phyloP scores from a whole-genome alignment of 2,113 vertebrate species.

The Alligator mississippiensis region DNA sequence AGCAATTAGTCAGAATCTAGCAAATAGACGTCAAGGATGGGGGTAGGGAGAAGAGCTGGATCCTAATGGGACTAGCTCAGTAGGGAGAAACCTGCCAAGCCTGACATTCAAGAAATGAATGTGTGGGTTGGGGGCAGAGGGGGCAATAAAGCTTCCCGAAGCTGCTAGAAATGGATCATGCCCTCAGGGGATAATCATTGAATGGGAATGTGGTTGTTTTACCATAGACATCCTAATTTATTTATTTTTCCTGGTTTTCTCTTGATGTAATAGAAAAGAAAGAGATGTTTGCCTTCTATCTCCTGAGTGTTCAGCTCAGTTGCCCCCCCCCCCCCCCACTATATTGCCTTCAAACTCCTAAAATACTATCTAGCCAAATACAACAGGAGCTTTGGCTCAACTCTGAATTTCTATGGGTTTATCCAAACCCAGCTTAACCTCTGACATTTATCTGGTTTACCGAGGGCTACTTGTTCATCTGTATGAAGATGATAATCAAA shows the following conservation, averaged over 20 bases:
- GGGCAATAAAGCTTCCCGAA: not conserved
- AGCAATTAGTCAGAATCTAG: too few relatives aligned
- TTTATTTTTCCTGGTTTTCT: not conserved
- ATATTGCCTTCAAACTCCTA: not conserved
- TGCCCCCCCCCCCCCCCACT: not conserved
- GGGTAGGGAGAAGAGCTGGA: not conserved
- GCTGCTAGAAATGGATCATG: not conserved
- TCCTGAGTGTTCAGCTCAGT: not conserved
- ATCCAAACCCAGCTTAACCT: not conserved
- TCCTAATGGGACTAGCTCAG: accelerated
- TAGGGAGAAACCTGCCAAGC: not conserved
- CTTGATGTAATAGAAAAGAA: not conserved
- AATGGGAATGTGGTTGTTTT: not conserved
- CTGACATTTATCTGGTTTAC: conserved; percentile 49
- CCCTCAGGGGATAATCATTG: not conserved
- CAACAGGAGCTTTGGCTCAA: conserved; percentile 2
- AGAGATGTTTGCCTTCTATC: not conserved
- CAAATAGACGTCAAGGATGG: not conserved
- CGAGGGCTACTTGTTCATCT: not conserved
- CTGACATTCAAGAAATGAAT: not conserved
- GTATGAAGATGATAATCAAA: conserved; percentile 15
- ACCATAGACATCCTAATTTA: not conserved
- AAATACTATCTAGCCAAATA: not conserved
- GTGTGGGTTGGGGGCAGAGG: not conserved
- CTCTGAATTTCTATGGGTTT: conserved; percentile 18